Base-by-base conservation (phyloP, 23 tunicate species). In the Oikopleura vanhoeffeni region DNA sequence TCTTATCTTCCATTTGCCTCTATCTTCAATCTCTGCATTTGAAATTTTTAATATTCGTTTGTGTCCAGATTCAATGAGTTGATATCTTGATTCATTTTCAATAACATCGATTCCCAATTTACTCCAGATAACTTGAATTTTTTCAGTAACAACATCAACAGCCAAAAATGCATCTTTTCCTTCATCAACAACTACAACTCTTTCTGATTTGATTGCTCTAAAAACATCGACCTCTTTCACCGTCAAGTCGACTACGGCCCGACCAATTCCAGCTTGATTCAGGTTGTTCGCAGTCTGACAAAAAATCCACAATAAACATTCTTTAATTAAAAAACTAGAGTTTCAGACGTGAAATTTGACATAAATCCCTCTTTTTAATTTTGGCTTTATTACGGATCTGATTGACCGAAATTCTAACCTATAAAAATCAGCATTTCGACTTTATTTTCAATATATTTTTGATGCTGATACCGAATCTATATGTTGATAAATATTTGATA, bases 211-310 rank as follows among this genome's bases (percentile, higher is more conserved):
- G 3, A 32, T 2, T 18, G 79, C 34, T 4, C 79, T 33, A 38
- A 71, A 71, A 30, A 71, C 79, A 2, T 71, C 79, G 3, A 13
- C 36, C 32, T 71, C 79, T 32, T 71, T 71, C 2, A 71, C 79
- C 34, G 79, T 71, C 35, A 71, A 30, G 35, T 71, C 79, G 34
- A 71, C 79, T 2, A 71, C 79, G 32, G 79, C 79, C 4, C 79
- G 79, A 71, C 79, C 79, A 24, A 71, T 71, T 24, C 79, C 79
- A 32, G 79, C 79, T 32, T 71, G n/a, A n/a, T n/a, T n/a, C n/a
- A n/a, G n/a, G n/a, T n/a, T n/a, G n/a, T n/a, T n/a, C n/a, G n/a
- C n/a, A n/a, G n/a, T n/a, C n/a, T n/a, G n/a, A n/a, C n/a, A n/a
- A n/a, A n/a, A n/a, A n/a, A n/a, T n/a, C n/a, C n/a, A n/a, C n/a